Conservation (phyloP, 1,140 invertebrate species). For the Conus betulinus region DNA sequence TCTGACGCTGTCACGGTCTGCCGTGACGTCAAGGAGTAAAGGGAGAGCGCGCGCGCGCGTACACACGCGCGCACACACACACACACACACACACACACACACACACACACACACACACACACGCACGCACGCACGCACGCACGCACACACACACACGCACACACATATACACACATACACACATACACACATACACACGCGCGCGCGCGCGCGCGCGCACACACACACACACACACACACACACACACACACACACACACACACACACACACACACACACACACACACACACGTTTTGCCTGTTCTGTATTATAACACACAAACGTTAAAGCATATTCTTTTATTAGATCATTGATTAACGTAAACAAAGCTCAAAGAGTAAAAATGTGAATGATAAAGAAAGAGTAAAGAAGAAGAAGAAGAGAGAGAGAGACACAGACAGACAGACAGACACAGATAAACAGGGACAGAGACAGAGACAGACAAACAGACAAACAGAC, state of each 20-base stretch:
- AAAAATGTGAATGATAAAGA: background rate
- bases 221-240: background rate
- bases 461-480: background rate
- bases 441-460: background rate
- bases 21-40: background rate
- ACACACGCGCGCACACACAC: background rate
- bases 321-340: too few species aligned
- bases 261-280: conserved; percentile 24
- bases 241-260: background rate
- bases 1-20: conserved; percentile 69
- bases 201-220: background rate
- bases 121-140: background rate
- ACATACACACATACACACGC: background rate
- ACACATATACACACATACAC: background rate
- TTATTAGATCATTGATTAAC: too few species aligned
- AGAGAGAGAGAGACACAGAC: background rate
- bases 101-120: background rate
- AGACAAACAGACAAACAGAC: background rate
- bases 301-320: too few species aligned
- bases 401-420: background rate
- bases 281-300: background rate
- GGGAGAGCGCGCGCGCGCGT: background rate
- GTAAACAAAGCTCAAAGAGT: too few species aligned
- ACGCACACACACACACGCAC: too few species aligned
- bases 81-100: conserved; percentile 6